Conservation (phyloP, 2,113 vertebrate genomes). For the Malurus elegans region DNA sequence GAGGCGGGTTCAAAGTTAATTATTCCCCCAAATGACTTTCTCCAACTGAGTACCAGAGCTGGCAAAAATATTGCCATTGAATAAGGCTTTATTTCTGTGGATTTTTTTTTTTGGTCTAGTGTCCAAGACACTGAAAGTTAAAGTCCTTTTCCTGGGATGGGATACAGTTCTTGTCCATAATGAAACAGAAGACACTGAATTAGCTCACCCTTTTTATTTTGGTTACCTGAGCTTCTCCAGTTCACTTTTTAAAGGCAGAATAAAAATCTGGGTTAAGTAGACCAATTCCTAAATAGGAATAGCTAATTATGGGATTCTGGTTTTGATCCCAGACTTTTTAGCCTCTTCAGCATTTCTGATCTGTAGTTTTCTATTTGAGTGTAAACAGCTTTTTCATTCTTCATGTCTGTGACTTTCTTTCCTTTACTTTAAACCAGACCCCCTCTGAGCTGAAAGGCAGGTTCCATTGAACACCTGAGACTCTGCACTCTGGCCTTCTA, state of each 20-base stretch:
- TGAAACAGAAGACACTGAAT: background rate
- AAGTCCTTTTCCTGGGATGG: background rate
- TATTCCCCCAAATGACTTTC: conserved; percentile 14
- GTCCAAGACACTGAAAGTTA: background rate
- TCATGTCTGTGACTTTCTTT: background rate
- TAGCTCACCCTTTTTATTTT: background rate
- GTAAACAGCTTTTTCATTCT: background rate
- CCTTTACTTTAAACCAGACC: background rate
- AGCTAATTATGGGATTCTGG: background rate
- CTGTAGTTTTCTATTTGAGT: background rate
- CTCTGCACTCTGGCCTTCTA: background rate
- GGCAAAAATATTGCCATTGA: conserved; percentile 7
- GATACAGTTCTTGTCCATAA: background rate
- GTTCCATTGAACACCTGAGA: background rate
- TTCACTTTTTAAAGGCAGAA: background rate
- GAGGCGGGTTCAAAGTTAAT: conserved; percentile 52
- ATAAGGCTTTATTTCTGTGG: background rate
- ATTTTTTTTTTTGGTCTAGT: background rate
- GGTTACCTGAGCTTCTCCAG: background rate
- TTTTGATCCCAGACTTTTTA: background rate
- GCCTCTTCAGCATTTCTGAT: background rate
- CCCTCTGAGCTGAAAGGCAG: background rate
- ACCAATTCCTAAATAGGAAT: background rate
- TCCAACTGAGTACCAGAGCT: background rate
- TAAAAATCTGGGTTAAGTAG: background rate